Evolutionary conservation across 2,888 invertebrate genomes (phyloP), one percentile per base, ranked within the genome.

Genomic region (Lasiommata megera): DNA sequence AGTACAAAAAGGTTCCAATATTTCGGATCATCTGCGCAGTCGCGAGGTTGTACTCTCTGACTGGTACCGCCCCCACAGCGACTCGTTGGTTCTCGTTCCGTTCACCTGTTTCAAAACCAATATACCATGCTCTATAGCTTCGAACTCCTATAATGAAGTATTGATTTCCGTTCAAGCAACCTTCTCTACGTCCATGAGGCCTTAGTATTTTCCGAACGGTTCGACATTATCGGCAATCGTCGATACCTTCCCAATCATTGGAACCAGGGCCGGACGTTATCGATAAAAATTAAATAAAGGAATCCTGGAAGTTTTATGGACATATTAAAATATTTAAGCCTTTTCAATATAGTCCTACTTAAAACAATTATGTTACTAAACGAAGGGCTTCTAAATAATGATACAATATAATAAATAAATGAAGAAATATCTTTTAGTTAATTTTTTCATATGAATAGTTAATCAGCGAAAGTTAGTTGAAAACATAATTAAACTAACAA

Each of bases 151-250:
- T 89, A 83, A 85, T 82, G 85, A 84, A 74, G 72, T 88, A 91
- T 90, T 80, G 91, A 91, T 91, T 89, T 86, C 88, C 87, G 84
- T 82, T 89, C 84, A 87, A 64, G 58, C 58, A 61, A 76, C 70
- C 87, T 85, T 76, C 86, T 82, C 67, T 50, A 46, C 59, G 67
- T 67, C 77, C 70, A 84, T 92, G 91, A 57, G 72, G 79, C 76
- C 91, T 87, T 91, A 76, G 91, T 89, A 79, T 76, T 90, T 91
- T 90, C 89, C 89, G 88, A 91, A 91, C 87, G 79, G 81, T 82
- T 88, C 88, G 86, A 88, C 87, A 90, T 88, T 91, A 91, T 91
- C 89, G 89, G 80, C 78, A 80, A 92, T 91, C 85, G 77, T 87
- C 88, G 80, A 92, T 91, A 89, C 79, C 70, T 80, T 83, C 80